A percentile compares a stretch with the other conserved stretches of the same genome.
These are phyloP conservation scores for Otocyon megalotis DNA, from an alignment of 2,113 vertebrate genomes.

Conservation along the genomic window DNA sequence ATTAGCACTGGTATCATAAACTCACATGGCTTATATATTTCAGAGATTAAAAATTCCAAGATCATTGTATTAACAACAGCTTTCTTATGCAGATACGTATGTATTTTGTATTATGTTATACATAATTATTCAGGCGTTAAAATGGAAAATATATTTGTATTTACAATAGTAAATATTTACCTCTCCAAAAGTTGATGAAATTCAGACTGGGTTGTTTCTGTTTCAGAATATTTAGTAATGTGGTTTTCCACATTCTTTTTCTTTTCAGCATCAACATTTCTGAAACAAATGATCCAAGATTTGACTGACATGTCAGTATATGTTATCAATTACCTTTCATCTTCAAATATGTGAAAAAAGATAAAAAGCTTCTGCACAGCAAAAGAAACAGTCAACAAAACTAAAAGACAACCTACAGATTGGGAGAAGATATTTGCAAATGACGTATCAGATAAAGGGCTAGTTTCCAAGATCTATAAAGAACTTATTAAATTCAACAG, in stretches of 20 bases:
- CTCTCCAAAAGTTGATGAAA: slow-evolving; percentile 84
- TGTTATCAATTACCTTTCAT: slow-evolving; percentile 14
- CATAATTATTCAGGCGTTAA: neutral
- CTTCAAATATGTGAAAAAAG: slow-evolving; percentile 38
- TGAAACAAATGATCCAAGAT: slow-evolving; percentile 73
- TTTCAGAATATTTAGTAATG: slow-evolving; percentile 53
- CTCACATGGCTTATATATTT: neutral
- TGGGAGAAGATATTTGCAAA: too few relatives aligned
- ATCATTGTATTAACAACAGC: neutral
- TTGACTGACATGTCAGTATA: slow-evolving; percentile 30
- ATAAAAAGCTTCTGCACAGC: too few relatives aligned
- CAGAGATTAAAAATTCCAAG: neutral
- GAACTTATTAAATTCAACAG: too few relatives aligned
- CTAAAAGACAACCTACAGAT: too few relatives aligned
- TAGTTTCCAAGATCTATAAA: too few relatives aligned
- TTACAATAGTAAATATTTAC: slow-evolving; percentile 74
- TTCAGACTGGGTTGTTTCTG: slow-evolving; percentile 69
- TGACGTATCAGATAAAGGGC: too few relatives aligned
- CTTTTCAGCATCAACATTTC: slow-evolving; percentile 64
- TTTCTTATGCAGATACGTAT: neutral
- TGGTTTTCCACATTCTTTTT: slow-evolving; percentile 53
- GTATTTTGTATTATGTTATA: neutral
- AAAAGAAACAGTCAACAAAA: too few relatives aligned
- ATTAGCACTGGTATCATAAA: neutral
- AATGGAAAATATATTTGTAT: slow-evolving; percentile 13